Base-by-base conservation (phyloP, 2,113 vertebrate genomes). In the Ptilorrhoa leucosticta region DNA sequence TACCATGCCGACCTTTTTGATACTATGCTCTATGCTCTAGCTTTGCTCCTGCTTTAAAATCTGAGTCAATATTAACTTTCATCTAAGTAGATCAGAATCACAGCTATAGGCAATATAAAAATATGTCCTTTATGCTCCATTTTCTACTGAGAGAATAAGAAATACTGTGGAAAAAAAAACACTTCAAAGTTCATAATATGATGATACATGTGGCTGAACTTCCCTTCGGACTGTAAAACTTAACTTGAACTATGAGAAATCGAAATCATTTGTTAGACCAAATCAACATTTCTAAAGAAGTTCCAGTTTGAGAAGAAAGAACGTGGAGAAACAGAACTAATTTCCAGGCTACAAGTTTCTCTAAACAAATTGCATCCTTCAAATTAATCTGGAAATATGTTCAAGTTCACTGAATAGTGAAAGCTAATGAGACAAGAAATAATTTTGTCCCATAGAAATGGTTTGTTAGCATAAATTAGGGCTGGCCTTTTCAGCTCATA, bases 381-480 rank as follows among this genome's bases (percentile, higher is more conserved):
- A 83, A 83, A 83, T 83, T 80, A 83, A 58, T 87, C 30, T 83
- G 80, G 71, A 96, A 83, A 91, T 76, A 87, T 45, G 11, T 58
- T 91, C 2, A 31, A 94, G 50, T 51, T 91, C 61, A 69, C 30
- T 77, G 64, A 68, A 71, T 37, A 60, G 53, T 56, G 53, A 77
- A 89, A 94, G 22, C 7, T 33, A 78, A 51, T 58, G 65, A 79
- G 79, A 79, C 47, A 83, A 63, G 68, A 82, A 96, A 87, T 69
- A 27, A 69, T 89, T 89, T 84, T 84, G 19, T 70, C 60, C 66
- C 19, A 48, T 61, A 63, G 42, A 78, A 89, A 80, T 30, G 8
- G 2, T 26, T 61, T 85, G 8, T 77, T 83, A 39, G 21, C 89
- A 50, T 60, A 90, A 64, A 68, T 88, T 44, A 64, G 6, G 23